Conservation (phyloP, 1,140 invertebrate genomes). For the Mya arenaria region DNA sequence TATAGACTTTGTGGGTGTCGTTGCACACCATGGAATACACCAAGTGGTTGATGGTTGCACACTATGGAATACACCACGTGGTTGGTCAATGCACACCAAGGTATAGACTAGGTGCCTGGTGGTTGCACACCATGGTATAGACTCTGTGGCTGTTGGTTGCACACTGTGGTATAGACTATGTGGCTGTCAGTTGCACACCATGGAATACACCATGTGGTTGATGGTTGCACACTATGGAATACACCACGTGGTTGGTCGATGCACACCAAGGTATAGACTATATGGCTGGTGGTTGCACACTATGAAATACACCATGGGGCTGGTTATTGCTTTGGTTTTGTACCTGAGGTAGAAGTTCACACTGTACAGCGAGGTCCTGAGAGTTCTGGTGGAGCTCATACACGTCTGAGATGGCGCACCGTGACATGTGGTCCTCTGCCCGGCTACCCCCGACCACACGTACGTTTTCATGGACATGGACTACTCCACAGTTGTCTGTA, state of each 20-base stretch:
- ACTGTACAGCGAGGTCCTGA: conserved; percentile 75
- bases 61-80: no score
- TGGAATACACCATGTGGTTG: no score
- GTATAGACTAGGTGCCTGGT: no score
- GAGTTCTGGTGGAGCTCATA: conserved; percentile 75
- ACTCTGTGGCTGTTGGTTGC: no score
- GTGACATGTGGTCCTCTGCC: conserved; percentile 79
- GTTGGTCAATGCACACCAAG: no score
- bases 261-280: not conserved
- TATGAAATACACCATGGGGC: conserved; percentile 3
- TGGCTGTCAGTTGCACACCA: no score
- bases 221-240: not conserved
- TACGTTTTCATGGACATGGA: conserved; percentile 75
- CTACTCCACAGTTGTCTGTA: conserved; percentile 72
- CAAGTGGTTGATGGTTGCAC: no score
- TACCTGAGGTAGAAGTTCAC: conserved; percentile 74
- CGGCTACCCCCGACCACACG: conserved; percentile 73
- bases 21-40: no score
- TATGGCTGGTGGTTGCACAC: not conserved
- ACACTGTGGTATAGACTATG: no score
- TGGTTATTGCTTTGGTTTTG: no score
- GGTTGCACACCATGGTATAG: no score
- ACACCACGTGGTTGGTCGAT: not conserved
- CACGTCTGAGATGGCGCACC: conserved; percentile 77
- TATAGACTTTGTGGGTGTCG: no score